Evolutionary conservation across 1,140 invertebrate species (phyloP).

Genomic region (Centruroides vittatus): DNA sequence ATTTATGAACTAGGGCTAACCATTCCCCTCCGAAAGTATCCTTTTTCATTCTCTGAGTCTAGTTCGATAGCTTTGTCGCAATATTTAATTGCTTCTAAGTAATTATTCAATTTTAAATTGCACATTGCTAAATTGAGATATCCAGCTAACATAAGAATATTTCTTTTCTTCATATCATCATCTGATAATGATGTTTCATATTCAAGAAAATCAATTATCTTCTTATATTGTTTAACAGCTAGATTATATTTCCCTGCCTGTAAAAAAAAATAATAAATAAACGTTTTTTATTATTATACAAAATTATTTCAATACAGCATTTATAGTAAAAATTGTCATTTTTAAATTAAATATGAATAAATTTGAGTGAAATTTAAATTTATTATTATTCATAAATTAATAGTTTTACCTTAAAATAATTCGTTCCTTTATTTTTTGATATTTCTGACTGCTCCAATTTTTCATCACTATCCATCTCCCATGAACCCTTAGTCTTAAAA

Average conservation of each 20-base stretch:
- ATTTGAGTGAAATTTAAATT: too few relatives aligned
- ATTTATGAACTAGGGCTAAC: conserved; percentile 25
- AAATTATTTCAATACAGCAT: too few relatives aligned
- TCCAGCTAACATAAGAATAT: conserved; percentile 48
- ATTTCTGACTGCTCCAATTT: conserved; percentile 65
- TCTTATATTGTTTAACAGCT: conserved; percentile 80
- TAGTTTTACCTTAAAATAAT: conserved; percentile 51
- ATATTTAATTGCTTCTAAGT: conserved; percentile 50
- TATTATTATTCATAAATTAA: conserved; percentile 1
- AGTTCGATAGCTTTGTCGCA: conserved; percentile 55
- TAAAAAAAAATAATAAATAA: neutral
- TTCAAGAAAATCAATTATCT: conserved; percentile 38
- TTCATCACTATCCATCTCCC: conserved; percentile 60
- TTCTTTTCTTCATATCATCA: conserved; percentile 33
- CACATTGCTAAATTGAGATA: conserved; percentile 76
- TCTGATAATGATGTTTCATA: conserved; percentile 18
- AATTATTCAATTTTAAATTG: conserved; percentile 63
- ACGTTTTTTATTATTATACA: too few relatives aligned
- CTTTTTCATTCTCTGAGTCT: conserved; percentile 72
- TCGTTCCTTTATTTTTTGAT: conserved; percentile 80
- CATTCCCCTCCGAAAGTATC: conserved; percentile 71
- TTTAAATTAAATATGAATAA: too few relatives aligned
- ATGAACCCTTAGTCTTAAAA: conserved; percentile 49
- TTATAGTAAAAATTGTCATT: too few relatives aligned
- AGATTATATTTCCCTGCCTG: conserved; percentile 53